These are phyloP conservation scores for Selene dorsalis DNA, from an alignment of 2,797 vertebrate species.

Conservation along the genomic window DNA sequence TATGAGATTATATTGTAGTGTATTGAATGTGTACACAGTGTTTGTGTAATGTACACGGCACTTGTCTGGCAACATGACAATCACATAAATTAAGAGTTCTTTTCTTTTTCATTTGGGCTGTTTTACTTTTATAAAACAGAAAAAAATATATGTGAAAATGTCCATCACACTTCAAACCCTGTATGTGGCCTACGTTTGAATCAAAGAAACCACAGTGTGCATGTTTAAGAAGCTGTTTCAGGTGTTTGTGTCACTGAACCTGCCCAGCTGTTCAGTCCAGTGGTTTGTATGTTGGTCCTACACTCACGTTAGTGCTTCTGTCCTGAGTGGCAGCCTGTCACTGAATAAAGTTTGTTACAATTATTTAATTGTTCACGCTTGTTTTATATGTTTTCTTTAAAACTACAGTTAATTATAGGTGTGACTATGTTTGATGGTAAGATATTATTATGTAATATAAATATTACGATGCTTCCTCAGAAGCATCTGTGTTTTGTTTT, in stretches of 20 bases:
- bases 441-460: too few species aligned
- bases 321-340: conserved; percentile 9
- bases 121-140: conserved; percentile 7
- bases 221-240: conserved; percentile 20
- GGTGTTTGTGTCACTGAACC: conserved; percentile 11
- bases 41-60: conserved; percentile 1
- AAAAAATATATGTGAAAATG: conserved; percentile 7
- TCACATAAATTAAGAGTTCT: neutral
- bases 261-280: conserved; percentile 1
- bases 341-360: conserved; percentile 51
- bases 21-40: neutral
- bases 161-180: conserved; percentile 16
- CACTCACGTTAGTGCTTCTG: neutral
- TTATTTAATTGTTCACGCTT: neutral
- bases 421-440: neutral
- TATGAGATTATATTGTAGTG: conserved; percentile 28
- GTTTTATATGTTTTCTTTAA: neutral
- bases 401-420: neutral
- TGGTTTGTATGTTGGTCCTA: conserved; percentile 14
- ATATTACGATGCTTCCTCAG: neutral
- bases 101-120: neutral
- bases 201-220: conserved; percentile 3
- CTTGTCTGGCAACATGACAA: conserved; percentile 21
- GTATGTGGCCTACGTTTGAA: conserved; percentile 38
- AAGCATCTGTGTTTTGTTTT: too few species aligned